A percentile compares a stretch with the other conserved stretches of the same genome.
Evolutionary conservation across 2,888 invertebrate genomes (phyloP).

Genomic region (Meiosimyza decipiens): DNA sequence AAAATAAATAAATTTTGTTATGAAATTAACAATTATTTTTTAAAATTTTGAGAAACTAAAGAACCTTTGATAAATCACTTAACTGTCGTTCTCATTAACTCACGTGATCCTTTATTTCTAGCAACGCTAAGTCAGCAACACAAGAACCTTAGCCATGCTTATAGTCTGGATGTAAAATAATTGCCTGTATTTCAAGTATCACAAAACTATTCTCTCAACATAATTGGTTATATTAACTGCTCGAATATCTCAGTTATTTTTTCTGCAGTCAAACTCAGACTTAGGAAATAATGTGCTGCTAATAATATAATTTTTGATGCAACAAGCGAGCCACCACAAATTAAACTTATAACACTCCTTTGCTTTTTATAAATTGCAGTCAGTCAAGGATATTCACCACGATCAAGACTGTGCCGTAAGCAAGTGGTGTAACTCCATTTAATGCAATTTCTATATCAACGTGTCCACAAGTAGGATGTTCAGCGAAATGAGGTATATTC

Average conservation of each 20-base stretch:
- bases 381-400: conserved; percentile 76
- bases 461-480: conserved; percentile 17
- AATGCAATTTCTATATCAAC: conserved; percentile 41
- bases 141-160: conserved; percentile 50
- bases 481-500: too few species aligned
- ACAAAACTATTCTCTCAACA: conserved; percentile 46
- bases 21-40: too few species aligned
- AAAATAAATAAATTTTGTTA: too few species aligned
- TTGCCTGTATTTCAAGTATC: conserved; percentile 46
- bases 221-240: conserved; percentile 57
- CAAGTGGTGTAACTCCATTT: conserved; percentile 48
- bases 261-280: conserved; percentile 44
- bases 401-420: conserved; percentile 45
- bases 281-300: conserved; percentile 66
- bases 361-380: conserved; percentile 70
- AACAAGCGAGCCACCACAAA: conserved; percentile 61
- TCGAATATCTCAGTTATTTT: conserved; percentile 64
- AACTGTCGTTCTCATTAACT: conserved; percentile 43
- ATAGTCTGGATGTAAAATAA: conserved; percentile 67
- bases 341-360: conserved; percentile 56
- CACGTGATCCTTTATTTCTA: conserved; percentile 62
- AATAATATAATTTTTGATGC: conserved; percentile 57
- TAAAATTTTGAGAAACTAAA: too few species aligned
- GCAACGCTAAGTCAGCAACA: conserved; percentile 69
- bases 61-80: too few species aligned